Base-by-base conservation (phyloP, 2,113 vertebrate genomes). In the Chrysochloris asiatica region DNA sequence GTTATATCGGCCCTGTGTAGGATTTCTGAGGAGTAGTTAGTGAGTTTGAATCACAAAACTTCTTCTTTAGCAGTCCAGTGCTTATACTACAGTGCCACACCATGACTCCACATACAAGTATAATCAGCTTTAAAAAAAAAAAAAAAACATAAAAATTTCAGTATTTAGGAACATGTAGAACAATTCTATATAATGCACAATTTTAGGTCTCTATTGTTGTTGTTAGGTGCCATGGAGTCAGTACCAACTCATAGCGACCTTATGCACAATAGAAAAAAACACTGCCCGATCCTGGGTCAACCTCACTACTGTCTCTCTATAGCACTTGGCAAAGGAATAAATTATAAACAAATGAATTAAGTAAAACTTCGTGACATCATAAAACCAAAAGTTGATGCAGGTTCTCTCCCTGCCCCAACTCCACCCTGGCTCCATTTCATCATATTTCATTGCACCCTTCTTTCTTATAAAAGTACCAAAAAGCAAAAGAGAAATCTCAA, bases 311-410 rank as follows among this genome's bases (percentile, higher is more conserved):
- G n/a, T n/a, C n/a, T n/a, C n/a, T n/a, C n/a, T n/a, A n/a, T n/a
- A n/a, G n/a, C n/a, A n/a, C n/a, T 84, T 92, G 83, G 3, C 22
- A 80, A 88, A 95, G 50, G 14, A 61, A 72, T 69, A 61, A 77
- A 81, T 67, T 83, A 87, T 28, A 78, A 78, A 17, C 69, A 93
- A 90, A 45, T 61, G 38, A 77, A 33, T 59, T 71, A 84, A 71
- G 69, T 79, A 6, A 88, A 78, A 77, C 85, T 88, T 21, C 54
- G 38, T 33, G n/a, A 4, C 4, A 87, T 48, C 14, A 9, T 22
- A 90, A 84, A 10, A 83, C 13, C 19, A 77, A 90, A 87, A 75
- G 36, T 47, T 52, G 43, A 79, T 22, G 0, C 6, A 30, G n/a
- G 0, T 59, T 24, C 4, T 13, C 0, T 71, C n/a, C 26, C 73